A percentile compares a stretch with the other conserved stretches of the same genome.
phyloP scores from a whole-genome alignment of 2,797 vertebrate species.

The Philypnodon macrostomus region DNA sequence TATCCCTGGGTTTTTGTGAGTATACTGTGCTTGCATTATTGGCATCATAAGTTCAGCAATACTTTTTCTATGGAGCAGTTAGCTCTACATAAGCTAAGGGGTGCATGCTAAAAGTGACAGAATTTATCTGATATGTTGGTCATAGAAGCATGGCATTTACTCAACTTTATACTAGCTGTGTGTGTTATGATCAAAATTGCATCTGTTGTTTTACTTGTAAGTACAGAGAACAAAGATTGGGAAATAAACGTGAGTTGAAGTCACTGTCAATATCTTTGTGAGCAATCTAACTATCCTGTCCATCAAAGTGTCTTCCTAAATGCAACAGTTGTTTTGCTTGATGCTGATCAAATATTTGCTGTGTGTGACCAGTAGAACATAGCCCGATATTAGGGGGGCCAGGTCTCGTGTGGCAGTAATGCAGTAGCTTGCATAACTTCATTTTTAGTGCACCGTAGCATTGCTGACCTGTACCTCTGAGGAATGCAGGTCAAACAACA shows the following conservation, averaged over 20 bases:
- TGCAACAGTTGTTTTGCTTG: slow-evolving; percentile 8
- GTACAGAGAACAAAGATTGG: slow-evolving; percentile 7
- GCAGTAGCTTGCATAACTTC: slow-evolving; percentile 3
- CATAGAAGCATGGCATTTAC: too few species aligned
- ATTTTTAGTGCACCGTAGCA: slow-evolving; percentile 7
- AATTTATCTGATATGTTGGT: too few species aligned
- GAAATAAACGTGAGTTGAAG: not conserved
- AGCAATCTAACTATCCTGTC: slow-evolving; percentile 15
- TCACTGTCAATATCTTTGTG: not conserved
- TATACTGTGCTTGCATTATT: too few species aligned
- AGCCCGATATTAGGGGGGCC: not conserved
- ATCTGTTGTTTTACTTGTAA: not conserved
- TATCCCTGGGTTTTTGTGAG: too few species aligned
- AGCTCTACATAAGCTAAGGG: too few species aligned
- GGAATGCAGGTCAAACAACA: slow-evolving; percentile 36
- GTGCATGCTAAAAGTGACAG: too few species aligned
- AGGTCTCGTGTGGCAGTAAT: not conserved
- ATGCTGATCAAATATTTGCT: slow-evolving; percentile 2
- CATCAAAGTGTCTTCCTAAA: slow-evolving; percentile 7
- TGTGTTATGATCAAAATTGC: too few species aligned
- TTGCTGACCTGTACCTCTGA: slow-evolving; percentile 19
- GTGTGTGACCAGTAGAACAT: not conserved
- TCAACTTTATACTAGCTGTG: too few species aligned
- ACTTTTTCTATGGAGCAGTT: too few species aligned
- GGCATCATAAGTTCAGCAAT: too few species aligned